Conservation (phyloP, 2,113 vertebrate species). For the Cyprinodon brontotheroides region DNA sequence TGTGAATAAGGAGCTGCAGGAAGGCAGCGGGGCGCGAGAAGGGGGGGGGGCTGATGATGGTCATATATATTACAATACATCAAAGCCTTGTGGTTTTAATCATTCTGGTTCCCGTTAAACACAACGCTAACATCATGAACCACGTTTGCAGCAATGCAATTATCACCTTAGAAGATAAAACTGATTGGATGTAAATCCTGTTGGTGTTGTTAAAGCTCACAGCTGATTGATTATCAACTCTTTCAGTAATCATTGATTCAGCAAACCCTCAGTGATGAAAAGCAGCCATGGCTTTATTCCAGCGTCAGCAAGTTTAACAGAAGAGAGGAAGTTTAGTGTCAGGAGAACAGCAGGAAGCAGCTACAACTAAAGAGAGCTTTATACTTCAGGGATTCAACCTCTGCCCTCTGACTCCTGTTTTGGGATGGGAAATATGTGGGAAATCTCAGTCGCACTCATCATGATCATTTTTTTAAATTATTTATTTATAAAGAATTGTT, state of each 20-base stretch:
- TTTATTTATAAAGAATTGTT: slow-evolving; percentile 15
- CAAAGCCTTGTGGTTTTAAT: slow-evolving; percentile 49
- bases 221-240: neutral
- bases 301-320: slow-evolving; percentile 40
- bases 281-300: slow-evolving; percentile 2
- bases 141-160: slow-evolving; percentile 8
- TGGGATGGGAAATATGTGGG: slow-evolving; percentile 54
- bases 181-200: neutral
- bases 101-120: slow-evolving; percentile 53
- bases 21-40: neutral
- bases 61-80: slow-evolving; percentile 25
- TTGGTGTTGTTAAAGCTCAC: neutral
- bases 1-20: slow-evolving; percentile 3
- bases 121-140: slow-evolving; percentile 21
- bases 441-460: slow-evolving; percentile 29
- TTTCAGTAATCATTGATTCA: neutral
- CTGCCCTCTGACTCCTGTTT: slow-evolving; percentile 39
- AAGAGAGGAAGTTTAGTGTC: slow-evolving; percentile 57
- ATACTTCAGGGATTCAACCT: slow-evolving; percentile 44
- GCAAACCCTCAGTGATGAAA: neutral
- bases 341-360: slow-evolving; percentile 38
- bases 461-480: slow-evolving; percentile 3
- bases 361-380: slow-evolving; percentile 43
- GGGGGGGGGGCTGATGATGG: slow-evolving; percentile 14
- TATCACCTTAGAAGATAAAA: neutral